phyloP scores from a whole-genome alignment of 2,113 vertebrate species.

The Bungarus multicinctus region DNA sequence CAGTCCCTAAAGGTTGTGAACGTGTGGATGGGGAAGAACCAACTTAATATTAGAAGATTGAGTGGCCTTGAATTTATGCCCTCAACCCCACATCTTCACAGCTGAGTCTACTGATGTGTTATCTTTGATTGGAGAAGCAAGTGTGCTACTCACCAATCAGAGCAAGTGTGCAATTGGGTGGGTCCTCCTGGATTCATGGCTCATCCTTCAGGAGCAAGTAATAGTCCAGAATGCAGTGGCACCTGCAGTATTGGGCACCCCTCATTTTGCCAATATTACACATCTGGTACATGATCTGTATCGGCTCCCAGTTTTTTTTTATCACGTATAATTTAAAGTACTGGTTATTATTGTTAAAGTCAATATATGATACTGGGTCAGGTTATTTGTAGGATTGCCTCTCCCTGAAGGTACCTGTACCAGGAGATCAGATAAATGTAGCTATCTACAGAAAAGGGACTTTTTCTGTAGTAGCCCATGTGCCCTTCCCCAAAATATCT shows the following conservation, averaged over 20 bases:
- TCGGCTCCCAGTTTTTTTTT: not conserved
- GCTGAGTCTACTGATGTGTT: not conserved
- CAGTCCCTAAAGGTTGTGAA: not conserved
- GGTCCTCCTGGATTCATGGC: not conserved
- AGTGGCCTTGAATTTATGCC: not conserved
- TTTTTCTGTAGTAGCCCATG: not conserved
- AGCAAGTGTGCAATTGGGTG: not conserved
- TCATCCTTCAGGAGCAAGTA: not conserved
- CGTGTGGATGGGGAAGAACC: not conserved
- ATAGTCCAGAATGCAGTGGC: not conserved
- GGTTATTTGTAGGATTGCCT: not conserved
- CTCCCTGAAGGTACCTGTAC: not conserved
- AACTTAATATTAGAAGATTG: not conserved
- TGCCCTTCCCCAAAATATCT: not conserved
- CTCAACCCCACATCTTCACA: not conserved
- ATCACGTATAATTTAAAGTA: not conserved
- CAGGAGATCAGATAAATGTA: not conserved
- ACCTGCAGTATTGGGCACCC: not conserved
- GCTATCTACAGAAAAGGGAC: not conserved
- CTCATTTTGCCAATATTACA: not conserved
- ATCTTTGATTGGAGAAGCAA: not conserved
- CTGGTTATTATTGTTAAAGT: not conserved
- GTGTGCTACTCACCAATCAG: too few relatives aligned
- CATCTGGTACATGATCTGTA: not conserved
- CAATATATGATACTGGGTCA: not conserved